Conservation (phyloP, 2,113 vertebrate species). For the Rostratula benghalensis region DNA sequence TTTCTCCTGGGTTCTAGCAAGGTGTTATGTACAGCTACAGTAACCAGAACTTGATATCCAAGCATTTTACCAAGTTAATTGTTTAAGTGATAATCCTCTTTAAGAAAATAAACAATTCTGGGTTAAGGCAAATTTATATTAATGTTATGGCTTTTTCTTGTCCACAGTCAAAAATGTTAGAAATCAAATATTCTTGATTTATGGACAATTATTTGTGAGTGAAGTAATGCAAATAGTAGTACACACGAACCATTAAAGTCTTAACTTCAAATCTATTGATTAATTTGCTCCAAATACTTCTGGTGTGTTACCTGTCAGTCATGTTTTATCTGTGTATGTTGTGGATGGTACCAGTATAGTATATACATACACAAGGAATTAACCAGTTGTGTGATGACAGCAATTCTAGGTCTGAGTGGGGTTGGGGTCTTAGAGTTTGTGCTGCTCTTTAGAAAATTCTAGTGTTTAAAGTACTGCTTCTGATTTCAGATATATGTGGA, state of each 20-base stretch:
- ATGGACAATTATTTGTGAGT: not conserved
- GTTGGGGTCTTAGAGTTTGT: not conserved
- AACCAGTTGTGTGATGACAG: not conserved
- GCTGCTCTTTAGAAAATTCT: not conserved
- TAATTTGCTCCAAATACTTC: not conserved
- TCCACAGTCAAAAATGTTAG: not conserved
- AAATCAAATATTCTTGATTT: not conserved
- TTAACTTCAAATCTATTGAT: not conserved
- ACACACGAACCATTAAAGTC: not conserved
- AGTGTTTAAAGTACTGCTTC: not conserved
- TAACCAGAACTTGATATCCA: not conserved
- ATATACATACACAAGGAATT: not conserved
- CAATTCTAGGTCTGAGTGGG: not conserved
- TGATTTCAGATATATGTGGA: conserved; percentile 94
- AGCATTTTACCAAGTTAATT: not conserved
- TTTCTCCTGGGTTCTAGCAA: not conserved
- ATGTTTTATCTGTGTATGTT: not conserved
- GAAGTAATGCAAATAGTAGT: not conserved
- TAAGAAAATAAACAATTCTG: not conserved
- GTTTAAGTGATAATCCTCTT: not conserved
- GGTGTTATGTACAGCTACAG: fast-evolving
- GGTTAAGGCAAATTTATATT: not conserved
- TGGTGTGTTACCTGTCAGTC: not conserved
- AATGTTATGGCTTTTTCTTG: not conserved
- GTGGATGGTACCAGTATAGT: not conserved